Percentiles rank a stretch among this genome's conserved stretches.
Conservation (phyloP, 1,140 invertebrate genomes). For the Macrostomum lignano region DNA sequence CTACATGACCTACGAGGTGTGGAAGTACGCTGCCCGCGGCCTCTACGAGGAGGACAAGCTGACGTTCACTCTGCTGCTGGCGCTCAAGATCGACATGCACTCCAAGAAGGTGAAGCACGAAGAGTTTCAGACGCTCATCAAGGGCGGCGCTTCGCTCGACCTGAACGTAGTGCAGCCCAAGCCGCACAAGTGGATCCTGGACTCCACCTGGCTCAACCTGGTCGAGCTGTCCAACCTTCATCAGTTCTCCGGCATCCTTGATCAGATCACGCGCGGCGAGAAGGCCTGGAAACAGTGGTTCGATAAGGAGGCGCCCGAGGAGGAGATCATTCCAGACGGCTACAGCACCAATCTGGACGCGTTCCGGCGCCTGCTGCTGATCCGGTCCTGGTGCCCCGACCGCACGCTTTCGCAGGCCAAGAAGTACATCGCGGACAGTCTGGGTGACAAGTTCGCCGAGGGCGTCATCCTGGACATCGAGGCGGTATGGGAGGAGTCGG, state of each 20-base stretch:
- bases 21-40: constrained; percentile 60
- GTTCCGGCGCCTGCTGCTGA: constrained; percentile 57
- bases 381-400: constrained; percentile 77
- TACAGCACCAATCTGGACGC: constrained; percentile 51
- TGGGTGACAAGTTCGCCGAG: constrained; percentile 65
- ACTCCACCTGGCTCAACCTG: constrained; percentile 80
- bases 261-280: constrained; percentile 33
- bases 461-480: constrained; percentile 60
- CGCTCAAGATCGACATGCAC: constrained; percentile 63
- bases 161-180: constrained; percentile 66
- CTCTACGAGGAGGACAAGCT: constrained; percentile 70
- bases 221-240: constrained; percentile 67
- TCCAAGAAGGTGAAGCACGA: constrained; percentile 39
- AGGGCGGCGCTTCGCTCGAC: constrained; percentile 69
- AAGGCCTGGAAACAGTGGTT: constrained; percentile 55
- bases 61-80: constrained; percentile 70
- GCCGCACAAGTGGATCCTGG: constrained; percentile 72
- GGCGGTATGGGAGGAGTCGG: neutral
- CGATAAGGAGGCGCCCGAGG: constrained; percentile 67
- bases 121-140: constrained; percentile 77
- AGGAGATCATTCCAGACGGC: constrained; percentile 62
- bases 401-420: constrained; percentile 66
- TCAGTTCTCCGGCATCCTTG: constrained; percentile 47
- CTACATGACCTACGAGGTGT: constrained; percentile 66
- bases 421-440: constrained; percentile 59